Conservation (phyloP, 2,797 vertebrate genomes). For the Neosalanx taihuensis region DNA sequence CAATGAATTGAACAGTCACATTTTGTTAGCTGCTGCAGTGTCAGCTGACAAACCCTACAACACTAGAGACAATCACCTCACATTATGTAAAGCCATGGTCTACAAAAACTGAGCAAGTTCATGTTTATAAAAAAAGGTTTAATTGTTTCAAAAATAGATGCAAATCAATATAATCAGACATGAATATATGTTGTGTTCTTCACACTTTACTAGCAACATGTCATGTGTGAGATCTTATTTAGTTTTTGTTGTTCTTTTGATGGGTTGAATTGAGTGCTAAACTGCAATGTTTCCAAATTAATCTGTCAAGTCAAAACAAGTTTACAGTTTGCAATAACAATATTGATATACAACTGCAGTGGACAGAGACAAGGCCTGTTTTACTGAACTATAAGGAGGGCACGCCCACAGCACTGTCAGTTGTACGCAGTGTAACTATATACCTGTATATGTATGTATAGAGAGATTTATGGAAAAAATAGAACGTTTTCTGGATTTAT, state of each 20-base stretch:
- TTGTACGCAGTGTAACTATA: conserved; percentile 29
- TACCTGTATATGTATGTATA: conserved; percentile 38
- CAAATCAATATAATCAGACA: neutral
- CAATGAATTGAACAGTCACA: neutral
- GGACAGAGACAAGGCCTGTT: neutral
- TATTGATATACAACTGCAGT: neutral
- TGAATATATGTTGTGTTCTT: neutral
- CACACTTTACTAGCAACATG: neutral
- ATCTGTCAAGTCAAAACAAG: conserved; percentile 14
- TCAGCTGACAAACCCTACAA: neutral
- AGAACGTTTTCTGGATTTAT: conserved; percentile 36
- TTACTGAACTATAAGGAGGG: neutral
- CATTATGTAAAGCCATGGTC: conserved; percentile 5
- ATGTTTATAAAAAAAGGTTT: neutral
- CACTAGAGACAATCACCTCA: neutral
- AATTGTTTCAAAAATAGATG: neutral
- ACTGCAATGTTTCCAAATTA: conserved; percentile 28
- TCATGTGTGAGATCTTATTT: conserved; percentile 7
- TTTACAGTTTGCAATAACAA: conserved; percentile 30
- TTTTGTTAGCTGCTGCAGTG: conserved; percentile 1
- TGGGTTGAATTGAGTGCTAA: conserved; percentile 37
- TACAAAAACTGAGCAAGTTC: neutral
- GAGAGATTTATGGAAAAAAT: conserved; percentile 38
- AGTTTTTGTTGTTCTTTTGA: conserved; percentile 17
- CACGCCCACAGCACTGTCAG: conserved; percentile 25